phyloP scores from a whole-genome alignment of 2,888 invertebrate species.

The Epistrophe grossulariae region DNA sequence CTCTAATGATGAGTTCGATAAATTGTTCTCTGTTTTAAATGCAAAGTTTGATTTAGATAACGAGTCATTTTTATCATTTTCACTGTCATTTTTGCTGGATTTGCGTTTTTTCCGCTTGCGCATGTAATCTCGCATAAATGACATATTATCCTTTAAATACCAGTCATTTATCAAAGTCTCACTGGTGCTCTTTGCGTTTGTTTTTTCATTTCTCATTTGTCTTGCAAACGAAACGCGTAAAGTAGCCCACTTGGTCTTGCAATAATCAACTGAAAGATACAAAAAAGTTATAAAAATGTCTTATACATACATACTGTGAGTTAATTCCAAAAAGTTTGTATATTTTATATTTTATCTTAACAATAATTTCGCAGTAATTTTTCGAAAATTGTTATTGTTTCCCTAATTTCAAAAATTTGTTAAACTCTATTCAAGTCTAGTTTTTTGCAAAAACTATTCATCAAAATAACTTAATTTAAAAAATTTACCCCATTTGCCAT shows the following conservation, averaged over 20 bases:
- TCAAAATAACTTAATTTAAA: too few species aligned
- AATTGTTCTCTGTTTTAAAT: neutral
- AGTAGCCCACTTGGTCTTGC: neutral
- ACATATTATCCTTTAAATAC: slow-evolving; percentile 19
- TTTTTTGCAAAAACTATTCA: too few species aligned
- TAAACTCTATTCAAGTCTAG: too few species aligned
- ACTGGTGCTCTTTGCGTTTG: neutral
- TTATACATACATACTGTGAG: too few species aligned
- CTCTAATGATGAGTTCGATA: neutral
- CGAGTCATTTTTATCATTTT: neutral
- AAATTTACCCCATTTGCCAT: too few species aligned
- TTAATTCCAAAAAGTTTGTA: too few species aligned
- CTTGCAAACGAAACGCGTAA: slow-evolving; percentile 1
- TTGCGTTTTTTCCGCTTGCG: neutral
- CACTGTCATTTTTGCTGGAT: neutral
- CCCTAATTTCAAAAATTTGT: too few species aligned
- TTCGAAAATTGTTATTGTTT: too few species aligned
- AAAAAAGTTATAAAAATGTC: neutral
- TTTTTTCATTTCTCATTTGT: slow-evolving; percentile 1
- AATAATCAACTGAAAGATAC: neutral
- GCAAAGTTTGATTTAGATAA: neutral
- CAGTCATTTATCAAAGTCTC: neutral
- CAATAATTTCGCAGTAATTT: too few species aligned
- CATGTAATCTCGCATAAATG: neutral
- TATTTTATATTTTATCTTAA: too few species aligned